Evolutionary conservation across 2,888 invertebrate species (phyloP).

Genomic region (Lycophotia porphyrea): DNA sequence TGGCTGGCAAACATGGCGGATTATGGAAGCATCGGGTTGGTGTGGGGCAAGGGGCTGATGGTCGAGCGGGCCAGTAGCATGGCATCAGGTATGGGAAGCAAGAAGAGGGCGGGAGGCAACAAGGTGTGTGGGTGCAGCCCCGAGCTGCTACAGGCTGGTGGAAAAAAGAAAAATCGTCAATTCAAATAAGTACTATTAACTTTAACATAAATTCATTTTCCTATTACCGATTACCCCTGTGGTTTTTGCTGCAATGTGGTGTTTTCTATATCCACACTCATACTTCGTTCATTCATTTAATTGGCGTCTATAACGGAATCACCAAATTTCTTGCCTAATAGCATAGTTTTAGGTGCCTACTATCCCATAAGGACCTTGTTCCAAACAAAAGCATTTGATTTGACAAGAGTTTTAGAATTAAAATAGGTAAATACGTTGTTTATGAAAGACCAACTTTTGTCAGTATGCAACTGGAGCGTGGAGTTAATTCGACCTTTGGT

Average conservation of each 20-base stretch:
- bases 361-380: background rate
- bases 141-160: conserved; percentile 80
- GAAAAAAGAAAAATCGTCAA: background rate
- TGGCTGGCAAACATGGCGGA: conserved; percentile 81
- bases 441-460: conserved; percentile 71
- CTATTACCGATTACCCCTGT: background rate
- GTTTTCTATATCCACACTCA: no score
- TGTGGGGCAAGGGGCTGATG: conserved; percentile 80
- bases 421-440: background rate
- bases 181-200: background rate
- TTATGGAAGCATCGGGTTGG: conserved; percentile 85
- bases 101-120: conserved; percentile 81
- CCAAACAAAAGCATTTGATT: background rate
- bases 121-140: conserved; percentile 81
- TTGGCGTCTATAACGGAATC: background rate
- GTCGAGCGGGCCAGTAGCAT: conserved; percentile 84
- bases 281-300: no score
- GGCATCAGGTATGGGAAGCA: conserved; percentile 86
- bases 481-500: conserved; percentile 78
- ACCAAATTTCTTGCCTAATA: background rate
- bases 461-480: conserved; percentile 81
- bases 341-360: background rate
- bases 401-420: background rate
- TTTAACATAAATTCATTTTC: background rate
- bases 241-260: background rate